Evolutionary conservation across 2,888 invertebrate species (phyloP).

Genomic region (Machimus rusticus): DNA sequence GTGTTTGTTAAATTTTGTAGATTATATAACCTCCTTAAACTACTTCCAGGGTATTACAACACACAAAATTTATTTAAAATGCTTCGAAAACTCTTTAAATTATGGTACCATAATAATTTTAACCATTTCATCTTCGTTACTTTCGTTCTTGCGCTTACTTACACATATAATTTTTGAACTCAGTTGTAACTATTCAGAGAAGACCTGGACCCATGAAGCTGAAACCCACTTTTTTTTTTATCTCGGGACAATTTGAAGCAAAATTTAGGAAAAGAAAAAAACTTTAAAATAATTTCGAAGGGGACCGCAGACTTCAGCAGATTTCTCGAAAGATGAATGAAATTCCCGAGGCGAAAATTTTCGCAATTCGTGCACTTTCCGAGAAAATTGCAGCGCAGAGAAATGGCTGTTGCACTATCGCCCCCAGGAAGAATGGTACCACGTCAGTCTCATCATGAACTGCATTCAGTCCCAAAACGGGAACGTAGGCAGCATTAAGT

Average conservation of each 20-base stretch:
- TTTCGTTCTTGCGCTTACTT: neutral
- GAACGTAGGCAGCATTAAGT: neutral
- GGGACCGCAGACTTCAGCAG: neutral
- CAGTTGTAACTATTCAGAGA: neutral
- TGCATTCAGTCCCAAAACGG: neutral
- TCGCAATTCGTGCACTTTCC: conserved; percentile 5
- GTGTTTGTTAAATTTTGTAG: too few species aligned
- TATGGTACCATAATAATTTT: neutral
- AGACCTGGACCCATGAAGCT: neutral
- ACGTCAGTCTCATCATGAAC: neutral
- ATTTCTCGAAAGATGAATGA: neutral
- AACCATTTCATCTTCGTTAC: neutral
- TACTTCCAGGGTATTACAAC: too few species aligned
- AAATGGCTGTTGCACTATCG: conserved; percentile 1
- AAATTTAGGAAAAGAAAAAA: neutral
- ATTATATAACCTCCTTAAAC: too few species aligned
- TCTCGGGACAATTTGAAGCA: neutral
- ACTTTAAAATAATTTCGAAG: neutral
- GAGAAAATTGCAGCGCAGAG: neutral
- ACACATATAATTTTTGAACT: too few species aligned
- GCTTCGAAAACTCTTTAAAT: neutral
- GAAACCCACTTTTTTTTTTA: neutral
- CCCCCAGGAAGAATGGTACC: neutral
- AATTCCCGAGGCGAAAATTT: conserved; percentile 2
- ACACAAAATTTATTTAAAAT: too few species aligned